Conservation (phyloP, 2,113 vertebrate species). For the Lycaon pictus region DNA sequence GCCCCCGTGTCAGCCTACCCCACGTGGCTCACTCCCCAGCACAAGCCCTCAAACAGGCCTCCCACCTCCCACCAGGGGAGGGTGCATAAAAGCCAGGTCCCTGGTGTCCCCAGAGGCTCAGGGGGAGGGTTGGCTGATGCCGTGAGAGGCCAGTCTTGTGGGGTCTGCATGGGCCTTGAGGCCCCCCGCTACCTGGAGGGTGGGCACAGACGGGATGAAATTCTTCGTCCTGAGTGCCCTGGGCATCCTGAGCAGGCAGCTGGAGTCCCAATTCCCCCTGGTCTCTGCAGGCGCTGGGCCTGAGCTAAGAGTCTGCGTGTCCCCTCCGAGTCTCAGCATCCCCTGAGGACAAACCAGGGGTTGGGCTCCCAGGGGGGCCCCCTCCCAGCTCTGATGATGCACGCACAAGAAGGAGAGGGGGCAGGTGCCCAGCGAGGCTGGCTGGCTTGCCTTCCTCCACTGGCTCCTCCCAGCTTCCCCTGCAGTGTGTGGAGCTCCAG, state of each 20-base stretch:
- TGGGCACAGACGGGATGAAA: neutral
- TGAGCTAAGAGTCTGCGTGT: neutral
- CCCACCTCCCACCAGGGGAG: neutral
- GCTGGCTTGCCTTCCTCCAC: neutral
- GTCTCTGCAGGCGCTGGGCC: accelerated
- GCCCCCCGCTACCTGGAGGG: no score
- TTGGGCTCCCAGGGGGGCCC: accelerated
- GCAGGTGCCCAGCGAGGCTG: accelerated
- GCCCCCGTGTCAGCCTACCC: neutral
- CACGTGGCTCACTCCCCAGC: accelerated
- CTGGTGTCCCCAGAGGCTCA: neutral
- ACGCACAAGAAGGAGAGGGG: accelerated
- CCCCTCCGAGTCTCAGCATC: neutral
- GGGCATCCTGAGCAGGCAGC: neutral
- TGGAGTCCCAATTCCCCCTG: neutral
- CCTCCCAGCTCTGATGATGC: neutral
- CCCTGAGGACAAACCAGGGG: neutral
- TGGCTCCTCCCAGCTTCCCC: neutral
- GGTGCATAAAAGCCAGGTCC: neutral
- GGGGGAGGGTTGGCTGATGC: neutral
- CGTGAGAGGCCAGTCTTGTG: neutral
- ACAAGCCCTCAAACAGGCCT: neutral
- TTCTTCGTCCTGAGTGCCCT: accelerated
- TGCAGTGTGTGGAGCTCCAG: accelerated
- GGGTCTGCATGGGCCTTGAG: neutral